Evolutionary conservation across 2,113 vertebrate species (phyloP).

Genomic region (Chrysochloris asiatica): DNA sequence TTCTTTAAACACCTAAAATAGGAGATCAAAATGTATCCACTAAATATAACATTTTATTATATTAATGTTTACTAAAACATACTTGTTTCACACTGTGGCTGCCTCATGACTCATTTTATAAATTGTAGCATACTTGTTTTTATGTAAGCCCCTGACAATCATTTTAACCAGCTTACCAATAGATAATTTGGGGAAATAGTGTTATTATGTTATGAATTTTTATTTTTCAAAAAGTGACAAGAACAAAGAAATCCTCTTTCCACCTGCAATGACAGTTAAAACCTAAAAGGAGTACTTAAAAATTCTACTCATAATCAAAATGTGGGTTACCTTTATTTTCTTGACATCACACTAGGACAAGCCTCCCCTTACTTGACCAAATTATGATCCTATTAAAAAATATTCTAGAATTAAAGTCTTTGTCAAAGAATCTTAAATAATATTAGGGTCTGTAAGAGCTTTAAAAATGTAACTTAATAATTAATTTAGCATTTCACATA

Average conservation of each 20-base stretch:
- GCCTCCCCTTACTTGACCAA: background rate
- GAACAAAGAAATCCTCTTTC: background rate
- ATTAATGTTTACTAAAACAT: background rate
- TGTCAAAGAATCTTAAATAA: slow-evolving; percentile 21
- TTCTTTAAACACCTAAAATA: background rate
- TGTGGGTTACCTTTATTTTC: slow-evolving; percentile 7
- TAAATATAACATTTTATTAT: background rate
- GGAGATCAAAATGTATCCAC: background rate
- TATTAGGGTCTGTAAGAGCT: background rate
- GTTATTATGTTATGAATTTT: background rate
- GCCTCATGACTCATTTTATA: no score
- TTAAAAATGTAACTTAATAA: slow-evolving; percentile 50
- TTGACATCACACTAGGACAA: background rate
- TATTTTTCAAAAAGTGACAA: background rate
- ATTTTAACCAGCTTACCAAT: background rate
- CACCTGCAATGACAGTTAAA: slow-evolving; percentile 18
- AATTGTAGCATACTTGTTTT: background rate
- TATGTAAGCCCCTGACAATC: background rate
- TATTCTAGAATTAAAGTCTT: background rate
- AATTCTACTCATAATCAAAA: background rate
- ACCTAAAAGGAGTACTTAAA: background rate
- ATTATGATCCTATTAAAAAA: slow-evolving; percentile 18
- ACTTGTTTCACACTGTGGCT: no score
- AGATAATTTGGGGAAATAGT: background rate
- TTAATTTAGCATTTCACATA: slow-evolving; percentile 53